phyloP scores from a whole-genome alignment of 2,888 invertebrate species.

The Mesorhabditis sp. region DNA sequence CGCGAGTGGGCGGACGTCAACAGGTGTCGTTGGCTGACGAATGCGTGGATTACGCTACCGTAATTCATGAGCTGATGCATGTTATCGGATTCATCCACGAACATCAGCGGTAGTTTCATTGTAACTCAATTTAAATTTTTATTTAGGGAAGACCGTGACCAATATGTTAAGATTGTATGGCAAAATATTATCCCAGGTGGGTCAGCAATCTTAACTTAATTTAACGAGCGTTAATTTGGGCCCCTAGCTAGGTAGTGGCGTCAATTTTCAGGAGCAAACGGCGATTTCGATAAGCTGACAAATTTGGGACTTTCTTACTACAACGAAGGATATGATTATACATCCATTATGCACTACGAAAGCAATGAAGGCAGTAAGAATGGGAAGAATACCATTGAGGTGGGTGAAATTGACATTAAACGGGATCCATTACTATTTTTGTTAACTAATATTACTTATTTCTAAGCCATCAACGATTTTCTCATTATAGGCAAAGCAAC shows the following conservation, averaged over 20 bases:
- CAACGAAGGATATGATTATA: constrained; percentile 54
- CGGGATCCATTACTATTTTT: background rate
- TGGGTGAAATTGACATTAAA: constrained; percentile 22
- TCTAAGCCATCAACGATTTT: background rate
- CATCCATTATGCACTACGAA: constrained; percentile 55
- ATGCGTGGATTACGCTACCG: constrained; percentile 64
- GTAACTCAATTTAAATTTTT: background rate
- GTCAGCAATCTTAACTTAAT: background rate
- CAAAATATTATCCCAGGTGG: constrained; percentile 47
- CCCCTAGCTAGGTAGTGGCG: background rate
- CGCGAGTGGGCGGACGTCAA: constrained; percentile 72
- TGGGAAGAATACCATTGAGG: constrained; percentile 54
- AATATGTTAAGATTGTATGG: constrained; percentile 47
- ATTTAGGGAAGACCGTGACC: constrained; percentile 49
- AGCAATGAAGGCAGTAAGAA: constrained; percentile 46
- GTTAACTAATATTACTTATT: background rate
- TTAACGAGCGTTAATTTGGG: background rate
- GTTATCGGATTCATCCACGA: constrained; percentile 57
- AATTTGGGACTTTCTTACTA: constrained; percentile 53
- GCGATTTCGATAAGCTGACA: constrained; percentile 54
- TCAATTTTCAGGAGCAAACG: constrained; percentile 46
- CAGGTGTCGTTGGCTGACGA: constrained; percentile 67
- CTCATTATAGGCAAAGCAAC: constrained; percentile 14
- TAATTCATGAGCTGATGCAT: constrained; percentile 76
- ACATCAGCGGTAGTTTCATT: constrained; percentile 34